A percentile compares a stretch with the other conserved stretches of the same genome.
Evolutionary conservation across 1,140 invertebrate species (phyloP).

Genomic region (Cydia splendana): DNA sequence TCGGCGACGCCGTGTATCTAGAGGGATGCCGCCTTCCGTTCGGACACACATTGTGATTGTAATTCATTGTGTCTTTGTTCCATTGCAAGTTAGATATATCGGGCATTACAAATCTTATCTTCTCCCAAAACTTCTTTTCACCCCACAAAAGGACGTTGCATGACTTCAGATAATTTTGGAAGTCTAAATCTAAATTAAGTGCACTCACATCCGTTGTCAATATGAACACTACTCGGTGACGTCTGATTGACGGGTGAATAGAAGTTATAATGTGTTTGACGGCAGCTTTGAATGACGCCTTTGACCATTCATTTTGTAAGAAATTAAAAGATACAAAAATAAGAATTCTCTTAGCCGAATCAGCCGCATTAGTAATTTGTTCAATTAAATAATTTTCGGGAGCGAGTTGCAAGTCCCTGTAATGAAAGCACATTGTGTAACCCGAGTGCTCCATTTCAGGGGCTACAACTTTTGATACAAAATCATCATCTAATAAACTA

Average conservation of each 20-base stretch:
- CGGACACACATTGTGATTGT: constrained; percentile 71
- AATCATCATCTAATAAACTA: constrained; percentile 91
- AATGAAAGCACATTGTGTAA: constrained; percentile 87
- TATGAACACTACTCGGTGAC: constrained; percentile 87
- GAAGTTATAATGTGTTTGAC: constrained; percentile 88
- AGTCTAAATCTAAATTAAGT: constrained; percentile 88
- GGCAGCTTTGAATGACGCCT: constrained; percentile 85
- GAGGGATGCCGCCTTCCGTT: constrained; percentile 75
- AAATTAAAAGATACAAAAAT: constrained; percentile 88
- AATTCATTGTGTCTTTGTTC: constrained; percentile 77
- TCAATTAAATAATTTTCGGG: constrained; percentile 86
- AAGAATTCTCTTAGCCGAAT: constrained; percentile 86
- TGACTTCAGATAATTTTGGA: constrained; percentile 89
- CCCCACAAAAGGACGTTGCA: constrained; percentile 92
- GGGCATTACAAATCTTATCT: constrained; percentile 92
- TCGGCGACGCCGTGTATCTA: constrained; percentile 78
- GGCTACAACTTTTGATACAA: constrained; percentile 88
- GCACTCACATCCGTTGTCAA: constrained; percentile 88
- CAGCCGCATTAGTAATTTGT: constrained; percentile 89
- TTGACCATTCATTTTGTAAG: constrained; percentile 87
- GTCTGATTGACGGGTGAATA: constrained; percentile 80
- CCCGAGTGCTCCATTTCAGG: constrained; percentile 89
- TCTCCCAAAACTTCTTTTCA: constrained; percentile 94
- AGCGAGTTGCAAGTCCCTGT: constrained; percentile 85
- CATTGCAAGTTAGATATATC: constrained; percentile 82